phyloP scores from a whole-genome alignment of 1,140 invertebrate genomes.

The Megathymus violae region DNA sequence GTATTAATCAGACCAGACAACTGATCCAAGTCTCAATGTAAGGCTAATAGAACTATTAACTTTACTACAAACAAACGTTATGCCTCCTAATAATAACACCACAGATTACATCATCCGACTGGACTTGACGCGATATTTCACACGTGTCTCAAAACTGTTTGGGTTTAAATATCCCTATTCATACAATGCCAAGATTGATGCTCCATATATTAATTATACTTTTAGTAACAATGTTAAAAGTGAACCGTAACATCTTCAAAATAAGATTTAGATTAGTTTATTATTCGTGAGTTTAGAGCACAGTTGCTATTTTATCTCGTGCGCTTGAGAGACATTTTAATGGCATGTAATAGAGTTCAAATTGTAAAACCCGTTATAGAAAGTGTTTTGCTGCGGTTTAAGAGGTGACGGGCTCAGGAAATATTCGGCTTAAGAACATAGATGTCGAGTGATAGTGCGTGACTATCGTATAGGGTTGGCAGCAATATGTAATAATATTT shows the following conservation, averaged over 20 bases:
- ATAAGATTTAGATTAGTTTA: slow-evolving; percentile 16
- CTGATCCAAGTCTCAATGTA: too few relatives aligned
- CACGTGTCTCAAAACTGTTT: slow-evolving; percentile 60
- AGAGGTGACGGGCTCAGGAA: slow-evolving; percentile 67
- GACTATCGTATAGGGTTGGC: slow-evolving; percentile 45
- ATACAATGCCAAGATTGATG: slow-evolving; percentile 60
- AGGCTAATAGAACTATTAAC: too few relatives aligned
- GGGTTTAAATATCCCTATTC: slow-evolving; percentile 69
- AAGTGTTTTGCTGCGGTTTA: slow-evolving; percentile 32
- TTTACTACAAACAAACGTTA: not conserved
- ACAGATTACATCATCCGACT: slow-evolving; percentile 32
- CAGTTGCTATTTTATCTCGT: slow-evolving; percentile 8
- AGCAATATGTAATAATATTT: too few relatives aligned
- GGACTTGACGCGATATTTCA: slow-evolving; percentile 38
- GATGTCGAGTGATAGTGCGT: slow-evolving; percentile 66
- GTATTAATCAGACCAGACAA: too few relatives aligned
- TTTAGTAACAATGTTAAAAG: slow-evolving; percentile 1
- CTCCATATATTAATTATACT: slow-evolving; percentile 58
- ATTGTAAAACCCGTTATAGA: slow-evolving; percentile 8
- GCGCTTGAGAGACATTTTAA: slow-evolving; percentile 3
- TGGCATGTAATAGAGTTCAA: slow-evolving; percentile 18
- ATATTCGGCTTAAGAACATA: slow-evolving; percentile 68
- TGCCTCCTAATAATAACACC: slow-evolving; percentile 10
- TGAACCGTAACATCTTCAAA: not conserved
- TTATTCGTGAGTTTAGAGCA: not conserved